These are phyloP conservation scores for Forbesichthys agassizii DNA, from an alignment of 2,113 vertebrate genomes.

Conservation along the genomic window DNA sequence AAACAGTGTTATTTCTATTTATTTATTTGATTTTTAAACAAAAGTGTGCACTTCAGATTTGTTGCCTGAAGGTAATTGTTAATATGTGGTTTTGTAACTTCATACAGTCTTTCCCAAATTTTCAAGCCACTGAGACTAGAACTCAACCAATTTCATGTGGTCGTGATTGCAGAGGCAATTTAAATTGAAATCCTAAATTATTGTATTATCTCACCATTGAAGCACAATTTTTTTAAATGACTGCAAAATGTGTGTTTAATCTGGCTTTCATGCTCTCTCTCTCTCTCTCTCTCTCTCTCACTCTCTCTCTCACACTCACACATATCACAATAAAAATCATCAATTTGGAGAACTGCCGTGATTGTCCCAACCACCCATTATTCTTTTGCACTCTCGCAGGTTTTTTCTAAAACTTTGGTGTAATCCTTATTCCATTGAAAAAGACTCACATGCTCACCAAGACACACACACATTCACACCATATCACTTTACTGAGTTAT, in stretches of 20 bases:
- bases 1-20: constrained; percentile 44
- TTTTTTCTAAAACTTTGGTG: constrained; percentile 40
- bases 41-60: constrained; percentile 28
- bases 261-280: not conserved
- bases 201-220: constrained; percentile 49
- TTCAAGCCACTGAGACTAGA: constrained; percentile 19
- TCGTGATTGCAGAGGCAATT: constrained; percentile 14
- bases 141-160: constrained; percentile 44
- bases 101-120: constrained; percentile 25
- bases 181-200: constrained; percentile 56
- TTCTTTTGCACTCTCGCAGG: constrained; percentile 44
- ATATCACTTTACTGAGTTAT: constrained; percentile 2
- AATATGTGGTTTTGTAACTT: constrained; percentile 28
- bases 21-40: not conserved
- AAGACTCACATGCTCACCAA: not conserved
- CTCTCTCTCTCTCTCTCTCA: constrained; percentile 1
- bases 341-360: constrained; percentile 59
- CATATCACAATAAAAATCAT: constrained; percentile 51
- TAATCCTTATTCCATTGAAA: constrained; percentile 39
- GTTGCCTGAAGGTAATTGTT: constrained; percentile 61
- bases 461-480: not conserved
- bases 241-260: constrained; percentile 48
- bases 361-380: constrained; percentile 60
- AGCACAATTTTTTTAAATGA: constrained; percentile 58
- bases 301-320: constrained; percentile 1